These are phyloP conservation scores for Monochamus saltuarius DNA, from an alignment of 1,140 invertebrate species.

Conservation along the genomic window DNA sequence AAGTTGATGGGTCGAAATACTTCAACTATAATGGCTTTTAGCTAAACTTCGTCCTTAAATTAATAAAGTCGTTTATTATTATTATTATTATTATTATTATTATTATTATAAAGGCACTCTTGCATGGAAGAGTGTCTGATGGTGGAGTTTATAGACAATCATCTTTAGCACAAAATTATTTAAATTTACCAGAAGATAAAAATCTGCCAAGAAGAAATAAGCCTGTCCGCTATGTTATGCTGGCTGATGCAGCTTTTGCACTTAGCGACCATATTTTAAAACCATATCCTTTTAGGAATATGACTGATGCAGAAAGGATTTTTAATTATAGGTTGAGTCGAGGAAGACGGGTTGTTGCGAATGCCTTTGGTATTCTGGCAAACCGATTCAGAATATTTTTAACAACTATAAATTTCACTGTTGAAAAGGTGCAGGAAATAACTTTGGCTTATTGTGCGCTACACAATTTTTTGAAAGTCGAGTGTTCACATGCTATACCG, in stretches of 20 bases:
- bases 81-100: conserved; percentile 45
- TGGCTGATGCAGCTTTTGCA: conserved; percentile 55
- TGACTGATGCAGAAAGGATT: background rate
- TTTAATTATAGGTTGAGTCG: conserved; percentile 1
- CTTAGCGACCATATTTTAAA: conserved; percentile 51
- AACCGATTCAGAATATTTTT: too few species aligned
- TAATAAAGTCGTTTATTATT: too few species aligned
- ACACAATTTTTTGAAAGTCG: too few species aligned
- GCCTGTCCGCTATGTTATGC: conserved; percentile 17
- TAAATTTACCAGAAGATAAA: conserved; percentile 21
- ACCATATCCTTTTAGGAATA: conserved; percentile 44
- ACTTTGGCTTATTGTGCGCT: too few species aligned
- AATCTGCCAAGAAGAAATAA: background rate
- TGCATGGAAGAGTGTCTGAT: conserved; percentile 43
- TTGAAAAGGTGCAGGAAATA: too few species aligned
- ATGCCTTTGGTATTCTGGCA: conserved; percentile 2
- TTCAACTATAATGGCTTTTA: conserved; percentile 56
- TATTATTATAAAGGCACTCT: too few species aligned
- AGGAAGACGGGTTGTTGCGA: background rate
- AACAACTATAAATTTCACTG: too few species aligned
- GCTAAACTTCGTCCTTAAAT: too few species aligned
- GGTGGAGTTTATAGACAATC: conserved; percentile 34
- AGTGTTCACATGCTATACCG: too few species aligned
- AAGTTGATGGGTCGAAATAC: conserved; percentile 48
- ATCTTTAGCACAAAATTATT: conserved; percentile 14